Percentiles rank a stretch among this genome's conserved stretches.
Evolutionary conservation across 1,140 invertebrate species (phyloP).

Genomic region (Camponotus pennsylvanicus): DNA sequence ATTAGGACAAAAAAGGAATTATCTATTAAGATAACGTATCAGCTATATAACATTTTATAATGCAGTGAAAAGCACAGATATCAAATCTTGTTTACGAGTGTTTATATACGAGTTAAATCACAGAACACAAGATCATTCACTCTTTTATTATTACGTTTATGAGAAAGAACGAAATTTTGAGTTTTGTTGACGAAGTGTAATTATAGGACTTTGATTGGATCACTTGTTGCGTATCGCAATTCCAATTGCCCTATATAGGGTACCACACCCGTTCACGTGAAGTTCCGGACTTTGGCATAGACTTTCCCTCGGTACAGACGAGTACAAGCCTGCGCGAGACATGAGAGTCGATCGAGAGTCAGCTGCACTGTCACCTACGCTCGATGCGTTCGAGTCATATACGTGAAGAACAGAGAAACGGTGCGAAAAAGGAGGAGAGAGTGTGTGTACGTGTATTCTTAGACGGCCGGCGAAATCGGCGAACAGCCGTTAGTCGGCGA

Average conservation of each 20-base stretch:
- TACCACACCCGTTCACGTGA: not conserved
- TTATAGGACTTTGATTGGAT: conserved; percentile 3
- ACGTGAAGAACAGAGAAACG: not conserved
- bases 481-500: conserved; percentile 42
- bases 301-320: not conserved
- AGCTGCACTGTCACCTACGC: conserved; percentile 21
- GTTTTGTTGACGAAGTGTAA: conserved; percentile 1
- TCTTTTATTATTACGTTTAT: not conserved
- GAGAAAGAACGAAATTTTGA: not conserved
- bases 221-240: conserved; percentile 30
- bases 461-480: conserved; percentile 49
- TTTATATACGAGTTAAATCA: not conserved
- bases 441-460: conserved; percentile 64
- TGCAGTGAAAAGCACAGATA: not conserved
- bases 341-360: conserved; percentile 13
- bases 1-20: not conserved
- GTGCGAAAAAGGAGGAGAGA: not conserved
- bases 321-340: not conserved
- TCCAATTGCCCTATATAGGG: not conserved
- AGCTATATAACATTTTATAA: conserved; percentile 7
- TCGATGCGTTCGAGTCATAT: not conserved
- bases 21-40: not conserved
- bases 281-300: conserved; percentile 29
- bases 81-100: not conserved
- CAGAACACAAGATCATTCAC: not conserved